These are phyloP conservation scores for Pentamera pediparva DNA, from an alignment of 53 echinoderm and acorn worm genomes.

Conservation along the genomic window DNA sequence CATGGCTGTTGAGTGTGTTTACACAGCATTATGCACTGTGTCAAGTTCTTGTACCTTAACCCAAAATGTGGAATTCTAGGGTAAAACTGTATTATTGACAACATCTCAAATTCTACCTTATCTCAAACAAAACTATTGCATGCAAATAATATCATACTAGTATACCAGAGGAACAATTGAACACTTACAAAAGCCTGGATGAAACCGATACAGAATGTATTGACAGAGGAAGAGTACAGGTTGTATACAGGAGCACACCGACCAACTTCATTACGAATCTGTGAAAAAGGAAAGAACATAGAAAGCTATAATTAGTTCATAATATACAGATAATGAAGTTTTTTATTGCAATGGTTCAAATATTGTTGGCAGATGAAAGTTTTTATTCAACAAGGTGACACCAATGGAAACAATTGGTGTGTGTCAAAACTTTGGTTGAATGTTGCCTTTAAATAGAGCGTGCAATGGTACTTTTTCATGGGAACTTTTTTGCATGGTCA, in stretches of 20 bases:
- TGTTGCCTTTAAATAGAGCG: no score
- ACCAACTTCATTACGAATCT: conserved; percentile 50
- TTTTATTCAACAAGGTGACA: not conserved
- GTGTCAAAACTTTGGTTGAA: no score
- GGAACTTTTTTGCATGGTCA: no score
- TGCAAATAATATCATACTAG: not conserved
- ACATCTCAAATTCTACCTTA: not conserved
- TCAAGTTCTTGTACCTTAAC: no score
- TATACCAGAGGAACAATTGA: not conserved
- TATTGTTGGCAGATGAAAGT: not conserved
- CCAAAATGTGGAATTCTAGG: no score
- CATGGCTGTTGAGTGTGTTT: no score
- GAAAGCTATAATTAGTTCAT: not conserved
- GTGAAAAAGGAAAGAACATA: not conserved
- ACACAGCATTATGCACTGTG: no score
- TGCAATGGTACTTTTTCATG: no score
- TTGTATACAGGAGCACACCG: conserved; percentile 72
- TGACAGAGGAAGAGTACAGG: conserved; percentile 52
- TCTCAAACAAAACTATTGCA: not conserved
- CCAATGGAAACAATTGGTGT: not conserved
- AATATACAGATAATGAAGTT: not conserved
- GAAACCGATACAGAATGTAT: conserved; percentile 64
- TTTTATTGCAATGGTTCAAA: not conserved
- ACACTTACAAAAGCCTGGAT: conserved; percentile 83
- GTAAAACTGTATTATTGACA: no score